Percentiles rank a stretch among this genome's conserved stretches.
Evolutionary conservation across 2,113 vertebrate genomes (phyloP).

Genomic region (Lanius collurio): DNA sequence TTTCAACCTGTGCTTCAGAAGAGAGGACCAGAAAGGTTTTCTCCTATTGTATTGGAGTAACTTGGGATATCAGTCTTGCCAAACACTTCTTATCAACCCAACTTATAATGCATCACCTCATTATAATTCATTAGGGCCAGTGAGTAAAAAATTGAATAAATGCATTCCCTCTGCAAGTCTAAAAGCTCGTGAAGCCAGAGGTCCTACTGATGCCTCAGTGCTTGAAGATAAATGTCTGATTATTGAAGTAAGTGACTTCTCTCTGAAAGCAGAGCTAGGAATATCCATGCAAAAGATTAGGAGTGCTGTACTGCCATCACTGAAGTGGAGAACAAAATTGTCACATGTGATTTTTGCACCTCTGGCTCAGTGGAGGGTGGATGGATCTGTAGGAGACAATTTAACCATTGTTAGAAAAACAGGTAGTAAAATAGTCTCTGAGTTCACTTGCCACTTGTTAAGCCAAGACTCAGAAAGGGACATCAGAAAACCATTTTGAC

Average conservation of each 20-base stretch:
- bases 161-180: neutral
- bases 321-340: neutral
- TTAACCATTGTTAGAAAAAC: neutral
- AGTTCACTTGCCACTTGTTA: neutral
- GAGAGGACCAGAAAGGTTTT: neutral
- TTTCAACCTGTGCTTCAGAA: neutral
- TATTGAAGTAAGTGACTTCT: neutral
- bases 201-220: neutral
- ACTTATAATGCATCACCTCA: neutral
- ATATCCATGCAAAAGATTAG: neutral
- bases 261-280: neutral
- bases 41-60: neutral
- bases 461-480: neutral
- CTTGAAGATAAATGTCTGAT: neutral
- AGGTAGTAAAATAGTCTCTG: neutral
- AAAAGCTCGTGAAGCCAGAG: neutral
- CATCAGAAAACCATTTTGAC: neutral
- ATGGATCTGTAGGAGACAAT: neutral
- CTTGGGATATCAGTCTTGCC: neutral
- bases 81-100: neutral
- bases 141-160: neutral
- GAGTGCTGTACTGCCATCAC: accelerated
- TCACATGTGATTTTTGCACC: neutral
- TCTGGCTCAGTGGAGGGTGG: neutral
- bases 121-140: neutral